Evolutionary conservation across 2,797 vertebrate genomes (phyloP).

Genomic region (Sciurus carolinensis): DNA sequence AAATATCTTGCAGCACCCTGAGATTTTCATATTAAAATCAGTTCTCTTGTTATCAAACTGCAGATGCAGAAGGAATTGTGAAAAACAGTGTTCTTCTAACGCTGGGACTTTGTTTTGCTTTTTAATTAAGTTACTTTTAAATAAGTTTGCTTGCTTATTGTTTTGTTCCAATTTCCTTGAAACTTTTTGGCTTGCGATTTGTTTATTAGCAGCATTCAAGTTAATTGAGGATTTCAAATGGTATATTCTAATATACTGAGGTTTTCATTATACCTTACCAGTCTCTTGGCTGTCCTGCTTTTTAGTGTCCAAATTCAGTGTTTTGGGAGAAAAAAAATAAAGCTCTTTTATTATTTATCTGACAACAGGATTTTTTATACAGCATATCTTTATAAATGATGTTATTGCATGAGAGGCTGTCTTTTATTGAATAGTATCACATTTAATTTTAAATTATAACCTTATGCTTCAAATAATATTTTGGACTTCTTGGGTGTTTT

Average conservation of each 20-base stretch:
- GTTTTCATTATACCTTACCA: conserved; percentile 31
- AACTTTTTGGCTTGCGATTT: background rate
- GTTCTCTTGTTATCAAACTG: background rate
- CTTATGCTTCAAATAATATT: conserved; percentile 47
- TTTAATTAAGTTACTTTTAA: conserved; percentile 59
- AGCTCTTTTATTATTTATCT: conserved; percentile 54
- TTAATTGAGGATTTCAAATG: conserved; percentile 55
- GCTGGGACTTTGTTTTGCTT: background rate
- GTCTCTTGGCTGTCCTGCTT: background rate
- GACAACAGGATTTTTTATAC: conserved; percentile 52
- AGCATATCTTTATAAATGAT: conserved; percentile 57
- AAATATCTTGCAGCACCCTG: conserved; percentile 53
- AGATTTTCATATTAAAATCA: conserved; percentile 33
- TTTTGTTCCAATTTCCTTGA: conserved; percentile 55
- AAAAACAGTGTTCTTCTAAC: background rate
- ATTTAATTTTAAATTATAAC: conserved; percentile 65
- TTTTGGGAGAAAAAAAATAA: conserved; percentile 58
- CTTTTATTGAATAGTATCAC: conserved; percentile 48
- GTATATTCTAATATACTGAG: background rate
- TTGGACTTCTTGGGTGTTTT: conserved; percentile 11
- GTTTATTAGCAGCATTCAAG: conserved; percentile 1
- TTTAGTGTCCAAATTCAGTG: conserved; percentile 44
- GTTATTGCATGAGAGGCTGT: background rate
- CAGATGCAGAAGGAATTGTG: conserved; percentile 37
- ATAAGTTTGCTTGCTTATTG: conserved; percentile 33